Conservation (phyloP, 2,888 invertebrate genomes). For the Abscondita cerata region DNA sequence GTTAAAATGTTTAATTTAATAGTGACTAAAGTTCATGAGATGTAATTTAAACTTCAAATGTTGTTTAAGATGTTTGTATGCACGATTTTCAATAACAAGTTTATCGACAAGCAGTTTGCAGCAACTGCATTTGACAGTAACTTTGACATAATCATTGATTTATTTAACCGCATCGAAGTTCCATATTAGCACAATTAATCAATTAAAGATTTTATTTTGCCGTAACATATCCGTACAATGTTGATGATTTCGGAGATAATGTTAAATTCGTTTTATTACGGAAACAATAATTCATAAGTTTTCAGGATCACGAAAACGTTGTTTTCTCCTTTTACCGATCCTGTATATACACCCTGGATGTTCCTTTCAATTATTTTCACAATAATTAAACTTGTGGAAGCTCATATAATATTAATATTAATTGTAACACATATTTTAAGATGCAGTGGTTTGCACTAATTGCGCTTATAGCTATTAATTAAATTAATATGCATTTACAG, state of each 20-base stretch:
- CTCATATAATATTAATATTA: too few species aligned
- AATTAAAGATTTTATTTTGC: conserved; percentile 25
- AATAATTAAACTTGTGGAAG: too few species aligned
- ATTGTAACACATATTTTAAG: too few species aligned
- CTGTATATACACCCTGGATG: too few species aligned
- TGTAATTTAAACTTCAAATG: conserved; percentile 25
- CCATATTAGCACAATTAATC: conserved; percentile 26
- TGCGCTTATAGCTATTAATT: too few species aligned
- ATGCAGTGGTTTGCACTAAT: conserved; percentile 18
- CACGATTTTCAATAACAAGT: conserved; percentile 24
- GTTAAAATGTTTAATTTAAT: not conserved
- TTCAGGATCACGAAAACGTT: conserved; percentile 27
- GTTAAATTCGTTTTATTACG: conserved; percentile 13
- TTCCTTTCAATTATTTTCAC: too few species aligned
- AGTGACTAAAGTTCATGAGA: conserved; percentile 23
- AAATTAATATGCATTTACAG: too few species aligned
- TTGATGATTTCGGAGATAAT: too few species aligned
- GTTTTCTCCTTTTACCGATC: conserved; percentile 16
- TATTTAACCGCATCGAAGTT: conserved; percentile 21
- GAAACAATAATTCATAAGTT: conserved; percentile 33
- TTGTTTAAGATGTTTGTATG: conserved; percentile 22
- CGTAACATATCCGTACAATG: too few species aligned
- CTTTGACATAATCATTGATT: conserved; percentile 30
- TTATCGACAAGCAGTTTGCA: conserved; percentile 20
- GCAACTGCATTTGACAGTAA: conserved; percentile 29